These are phyloP conservation scores for Chlorospingus flavigularis DNA, from an alignment of 2,797 vertebrate genomes.

Conservation along the genomic window DNA sequence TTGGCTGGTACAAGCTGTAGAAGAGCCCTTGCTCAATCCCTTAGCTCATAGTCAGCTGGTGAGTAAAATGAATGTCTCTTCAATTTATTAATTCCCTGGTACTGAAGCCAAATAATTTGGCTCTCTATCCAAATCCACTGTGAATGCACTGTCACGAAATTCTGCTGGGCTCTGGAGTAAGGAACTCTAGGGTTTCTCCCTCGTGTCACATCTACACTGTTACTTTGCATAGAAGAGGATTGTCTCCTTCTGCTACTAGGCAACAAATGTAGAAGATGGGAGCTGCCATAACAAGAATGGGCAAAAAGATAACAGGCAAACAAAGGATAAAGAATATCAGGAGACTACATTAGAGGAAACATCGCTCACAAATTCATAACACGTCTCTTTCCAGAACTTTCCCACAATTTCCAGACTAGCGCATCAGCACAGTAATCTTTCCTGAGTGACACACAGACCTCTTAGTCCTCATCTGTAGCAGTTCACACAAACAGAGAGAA, in stretches of 20 bases:
- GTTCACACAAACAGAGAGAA: not conserved
- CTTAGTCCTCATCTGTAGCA: not conserved
- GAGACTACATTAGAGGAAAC: not conserved
- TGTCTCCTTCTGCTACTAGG: not conserved
- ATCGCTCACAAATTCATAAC: not conserved
- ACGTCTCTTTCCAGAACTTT: not conserved
- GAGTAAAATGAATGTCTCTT: not conserved
- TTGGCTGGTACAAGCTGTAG: not conserved
- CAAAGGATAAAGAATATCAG: not conserved
- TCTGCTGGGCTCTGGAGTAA: not conserved
- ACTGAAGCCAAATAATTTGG: not conserved
- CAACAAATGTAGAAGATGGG: not conserved
- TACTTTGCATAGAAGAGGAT: not conserved
- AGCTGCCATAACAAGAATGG: not conserved
- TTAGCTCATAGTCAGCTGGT: not conserved
- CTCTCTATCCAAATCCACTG: not conserved
- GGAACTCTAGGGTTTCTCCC: not conserved
- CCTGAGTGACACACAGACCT: not conserved
- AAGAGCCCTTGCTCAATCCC: not conserved
- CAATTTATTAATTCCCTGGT: not conserved
- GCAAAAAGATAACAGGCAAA: not conserved
- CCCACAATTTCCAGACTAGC: not conserved
- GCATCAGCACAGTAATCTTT: not conserved
- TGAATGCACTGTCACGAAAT: not conserved
- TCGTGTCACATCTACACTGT: not conserved